Conservation (phyloP, 2,888 invertebrate species). For the Melanophora roralis region DNA sequence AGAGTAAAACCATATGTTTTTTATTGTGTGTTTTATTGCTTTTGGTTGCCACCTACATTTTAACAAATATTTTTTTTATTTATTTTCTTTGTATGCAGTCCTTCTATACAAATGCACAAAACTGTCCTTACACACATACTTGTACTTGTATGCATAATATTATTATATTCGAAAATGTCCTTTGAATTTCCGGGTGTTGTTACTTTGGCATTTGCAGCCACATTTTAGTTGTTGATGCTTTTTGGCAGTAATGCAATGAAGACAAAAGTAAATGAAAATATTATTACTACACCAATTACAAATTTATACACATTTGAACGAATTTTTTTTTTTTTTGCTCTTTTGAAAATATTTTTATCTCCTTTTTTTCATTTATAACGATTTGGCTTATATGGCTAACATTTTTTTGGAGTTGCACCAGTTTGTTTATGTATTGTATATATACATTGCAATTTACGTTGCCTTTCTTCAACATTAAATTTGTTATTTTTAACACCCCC, state of each 20-base stretch:
- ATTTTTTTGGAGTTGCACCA: background rate
- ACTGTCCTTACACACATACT: no score
- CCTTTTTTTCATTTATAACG: background rate
- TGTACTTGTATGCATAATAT: constrained; percentile 4
- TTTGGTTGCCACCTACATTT: constrained; percentile 16
- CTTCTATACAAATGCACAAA: no score
- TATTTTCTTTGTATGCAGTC: no score
- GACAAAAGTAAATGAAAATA: background rate
- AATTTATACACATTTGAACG: constrained; percentile 19
- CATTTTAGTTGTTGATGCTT: background rate
- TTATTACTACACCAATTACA: background rate
- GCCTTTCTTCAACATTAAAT: no score
- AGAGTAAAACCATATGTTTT: constrained; percentile 45
- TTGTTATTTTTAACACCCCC: no score
- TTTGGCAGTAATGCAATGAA: background rate
- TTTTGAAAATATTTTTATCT: background rate
- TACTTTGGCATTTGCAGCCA: constrained; percentile 73
- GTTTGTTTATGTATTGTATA: background rate
- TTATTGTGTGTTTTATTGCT: constrained; percentile 28
- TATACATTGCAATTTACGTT: no score
- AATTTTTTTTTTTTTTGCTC: background rate
- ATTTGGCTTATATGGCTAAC: background rate
- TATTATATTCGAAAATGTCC: constrained; percentile 71
- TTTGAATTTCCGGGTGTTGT: constrained; percentile 76
- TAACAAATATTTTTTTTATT: background rate